Evolutionary conservation across 1,140 invertebrate species (phyloP), one percentile per base, ranked within the genome.

Genomic region (Bombus haemorrhoidalis): DNA sequence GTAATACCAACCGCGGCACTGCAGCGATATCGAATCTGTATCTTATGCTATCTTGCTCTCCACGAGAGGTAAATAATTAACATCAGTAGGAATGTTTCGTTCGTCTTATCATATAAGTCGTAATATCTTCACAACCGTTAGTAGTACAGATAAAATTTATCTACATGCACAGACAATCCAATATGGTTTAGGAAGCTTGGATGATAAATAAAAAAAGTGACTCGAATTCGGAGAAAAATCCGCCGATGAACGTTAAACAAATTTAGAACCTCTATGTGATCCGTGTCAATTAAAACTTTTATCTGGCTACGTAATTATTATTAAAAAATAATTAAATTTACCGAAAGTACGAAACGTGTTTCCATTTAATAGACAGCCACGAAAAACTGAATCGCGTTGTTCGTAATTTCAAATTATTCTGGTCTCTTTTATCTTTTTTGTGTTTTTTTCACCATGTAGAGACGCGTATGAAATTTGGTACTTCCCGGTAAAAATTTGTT

Each of bases 201-300:
- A 71, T 4, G 22, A 59, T 71, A 43, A 71, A 84, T 43, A 43
- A 37, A 78, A 71, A 47, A 84, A 37, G 13, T 18, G n/a, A 25
- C 2, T 3, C 0, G 22, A 43, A 53, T 47, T 25, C 10, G 13
- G 41, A 12, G 22, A 4, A 6, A 77, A 41, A n/a, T 34, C 53
- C 12, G 12, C 18, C 12, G 2, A 64, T 47, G 39, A 64, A 53
- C 5, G 18, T 53, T 53, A 37, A 74, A 53, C 28, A 39, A 47
- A 74, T 66, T 39, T n/a, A 6, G 34, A 10, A 43, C 34, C 28
- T 72, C 6, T 18, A 10, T 10, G 22, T 32, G n/a, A 41, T 18
- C 0, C 32, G 15, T n/a, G 32, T 68, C 32, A 77, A 77, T 77
- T 83, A 62, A 62, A 76, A 66, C n/a, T 43, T 59, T 76, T 62